Percentiles rank a stretch among this genome's conserved stretches.
phyloP scores from a whole-genome alignment of 2,113 vertebrate species.

The Crotalus horridus region DNA sequence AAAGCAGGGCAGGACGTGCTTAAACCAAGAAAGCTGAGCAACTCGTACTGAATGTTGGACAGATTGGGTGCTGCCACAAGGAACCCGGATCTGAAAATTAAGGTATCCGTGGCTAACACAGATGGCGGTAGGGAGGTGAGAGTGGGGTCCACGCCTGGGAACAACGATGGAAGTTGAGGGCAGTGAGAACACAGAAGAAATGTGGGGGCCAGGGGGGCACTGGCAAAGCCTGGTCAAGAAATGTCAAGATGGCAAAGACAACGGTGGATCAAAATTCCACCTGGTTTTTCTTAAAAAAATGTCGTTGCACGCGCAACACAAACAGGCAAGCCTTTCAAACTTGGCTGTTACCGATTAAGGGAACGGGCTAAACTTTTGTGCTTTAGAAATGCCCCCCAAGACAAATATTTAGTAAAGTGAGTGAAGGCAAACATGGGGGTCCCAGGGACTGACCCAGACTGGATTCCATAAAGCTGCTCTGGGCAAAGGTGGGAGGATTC shows the following conservation, averaged over 20 bases:
- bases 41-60: neutral
- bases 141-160: neutral
- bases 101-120: accelerated
- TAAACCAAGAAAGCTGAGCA: accelerated
- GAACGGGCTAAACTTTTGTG: neutral
- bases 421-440: accelerated
- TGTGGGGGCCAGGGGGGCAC: neutral
- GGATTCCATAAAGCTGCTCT: accelerated
- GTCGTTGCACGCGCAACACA: neutral
- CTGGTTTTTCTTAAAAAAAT: neutral
- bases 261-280: neutral
- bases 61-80: neutral
- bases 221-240: neutral
- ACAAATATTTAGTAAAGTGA: neutral
- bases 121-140: neutral
- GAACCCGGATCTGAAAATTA: neutral
- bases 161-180: neutral
- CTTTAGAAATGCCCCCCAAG: neutral
- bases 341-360: neutral
- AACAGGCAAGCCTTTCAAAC: neutral
- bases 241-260: neutral
- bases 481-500: neutral
- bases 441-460: too few species aligned
- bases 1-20: neutral
- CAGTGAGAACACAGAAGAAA: neutral